Base-by-base conservation (phyloP, 2,888 invertebrate genomes). In the Brachypalpus laphriformis region DNA sequence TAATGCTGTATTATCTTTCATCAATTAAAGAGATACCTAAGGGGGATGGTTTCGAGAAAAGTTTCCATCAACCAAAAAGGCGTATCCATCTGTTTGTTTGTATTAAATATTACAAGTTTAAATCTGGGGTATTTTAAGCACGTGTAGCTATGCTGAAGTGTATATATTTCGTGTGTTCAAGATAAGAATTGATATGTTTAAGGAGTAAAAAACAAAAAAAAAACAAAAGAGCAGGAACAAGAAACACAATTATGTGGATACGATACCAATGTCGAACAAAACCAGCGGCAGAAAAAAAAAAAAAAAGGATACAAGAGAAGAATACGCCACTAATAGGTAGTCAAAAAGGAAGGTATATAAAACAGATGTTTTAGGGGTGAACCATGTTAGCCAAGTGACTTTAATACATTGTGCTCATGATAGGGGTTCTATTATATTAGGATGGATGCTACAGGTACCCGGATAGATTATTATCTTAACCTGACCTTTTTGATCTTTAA, bases 1-100 rank as follows among this genome's bases (percentile, higher is more conserved):
- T 66, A 51, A 66, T 51, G 51, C 37, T 25, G 14, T 51, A 65
- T 65, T 51, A 65, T 22, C 49, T 65, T 65, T 65, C 34, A 49
- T 37, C 51, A 66, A 66, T 63, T 47, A 47, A 47, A 63, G 47
- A 14, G 31, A 47, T 28, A 7, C 37, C 66, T 9, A 1, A 16
- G n/a, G 22, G 47, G 16, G 3, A 22, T 20, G 34, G 51, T 7
- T 37, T 11, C 1, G n/a, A 11, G 6, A 16, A 45, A 45, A 45
- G 16, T 47, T 20, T 65, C 49, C 5, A 34, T 65, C 5, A 34
- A 22, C 9, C 8, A 9, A 56, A 68, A 45, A 40, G 59, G 22
- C 34, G 7, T 25, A 37, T 47, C 11, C 22, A 28, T 25, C 11
- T 31, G 45, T 42, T 49, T 37, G 34, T 22, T n/a, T 14, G 37